Percentiles rank a stretch among this genome's conserved stretches.
phyloP scores from a whole-genome alignment of 2,888 invertebrate genomes.

The Ypsolopha scabrella region DNA sequence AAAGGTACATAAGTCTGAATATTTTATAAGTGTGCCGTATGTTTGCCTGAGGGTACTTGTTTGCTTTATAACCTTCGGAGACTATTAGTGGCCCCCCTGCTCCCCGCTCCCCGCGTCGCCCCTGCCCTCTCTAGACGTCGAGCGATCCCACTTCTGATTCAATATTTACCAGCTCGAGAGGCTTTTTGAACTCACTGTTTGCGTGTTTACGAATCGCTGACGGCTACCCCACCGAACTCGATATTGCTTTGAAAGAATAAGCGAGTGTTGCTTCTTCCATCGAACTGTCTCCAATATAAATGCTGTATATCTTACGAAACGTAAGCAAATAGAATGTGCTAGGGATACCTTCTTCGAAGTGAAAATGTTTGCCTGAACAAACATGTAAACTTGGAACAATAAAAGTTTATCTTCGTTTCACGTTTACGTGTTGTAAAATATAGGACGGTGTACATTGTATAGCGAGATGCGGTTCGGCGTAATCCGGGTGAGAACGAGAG shows the following conservation, averaged over 20 bases:
- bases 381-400: not conserved
- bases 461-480: slow-evolving; percentile 33
- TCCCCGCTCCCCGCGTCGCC: slow-evolving; percentile 14
- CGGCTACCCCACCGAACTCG: slow-evolving; percentile 45
- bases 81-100: slow-evolving; percentile 46
- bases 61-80: slow-evolving; percentile 67
- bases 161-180: slow-evolving; percentile 69
- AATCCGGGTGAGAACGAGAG: slow-evolving; percentile 47
- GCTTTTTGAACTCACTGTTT: slow-evolving; percentile 68
- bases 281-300: not conserved
- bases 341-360: not conserved
- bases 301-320: not conserved
- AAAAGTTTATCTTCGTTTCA: slow-evolving; percentile 2
- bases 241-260: slow-evolving; percentile 64
- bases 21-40: slow-evolving; percentile 50
- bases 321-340: not conserved
- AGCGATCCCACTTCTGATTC: slow-evolving; percentile 65
- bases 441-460: not conserved
- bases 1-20: slow-evolving; percentile 29
- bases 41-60: slow-evolving; percentile 52
- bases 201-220: slow-evolving; percentile 68
- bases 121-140: slow-evolving; percentile 41
- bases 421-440: slow-evolving; percentile 1
- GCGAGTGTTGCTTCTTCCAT: slow-evolving; percentile 46
- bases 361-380: not conserved